Base-by-base conservation (phyloP, 2,797 vertebrate genomes). In the Yasuhikotakia modesta region DNA sequence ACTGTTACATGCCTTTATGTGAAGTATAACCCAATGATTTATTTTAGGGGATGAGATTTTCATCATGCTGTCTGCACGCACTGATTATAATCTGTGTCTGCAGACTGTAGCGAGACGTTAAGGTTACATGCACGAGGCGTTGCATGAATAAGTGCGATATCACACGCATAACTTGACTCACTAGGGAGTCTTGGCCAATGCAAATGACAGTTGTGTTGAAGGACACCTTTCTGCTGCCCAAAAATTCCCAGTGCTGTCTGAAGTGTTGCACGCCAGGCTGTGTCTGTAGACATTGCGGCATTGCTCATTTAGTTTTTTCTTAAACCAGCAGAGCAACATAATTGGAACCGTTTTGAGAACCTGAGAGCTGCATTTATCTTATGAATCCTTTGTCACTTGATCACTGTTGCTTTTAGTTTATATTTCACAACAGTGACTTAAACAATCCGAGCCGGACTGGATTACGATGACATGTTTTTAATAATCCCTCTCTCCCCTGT, bases 401-500 rank as follows among this genome's bases (percentile, higher is more conserved):
- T 63, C 60, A 58, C 17, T 63, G 30, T 35, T 60, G 30, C 11
- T 35, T 35, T 16, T 39, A 2, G n/a, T 21, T 67, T 55, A n/a
- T n/a, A n/a, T 10, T 2, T n/a, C n/a, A n/a, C n/a, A n/a, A 19
- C 57, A 48, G 48, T n/a, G n/a, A n/a, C n/a, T n/a, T n/a, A 19
- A 22, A 30, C 32, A 8, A 10, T 35, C 43, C 2, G 24, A 65
- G 6, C 32, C 21, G 17, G 12, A 6, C 19, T 74, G 67, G 21
- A 21, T 78, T 78, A 17, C n/a, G 30, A 76, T 73, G 45, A 52
- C 32, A 39, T 32, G n/a, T 78, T 8, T 73, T 58, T 43, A 58
- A 72, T 63, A 45, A 67, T 58, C 30, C 35, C 16, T n/a, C 19
- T n/a, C n/a, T 79, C 82, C 79, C 74, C 11, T 46, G 27, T 83